Conservation (phyloP, 2,888 invertebrate genomes). For the Cataglyphis livida region DNA sequence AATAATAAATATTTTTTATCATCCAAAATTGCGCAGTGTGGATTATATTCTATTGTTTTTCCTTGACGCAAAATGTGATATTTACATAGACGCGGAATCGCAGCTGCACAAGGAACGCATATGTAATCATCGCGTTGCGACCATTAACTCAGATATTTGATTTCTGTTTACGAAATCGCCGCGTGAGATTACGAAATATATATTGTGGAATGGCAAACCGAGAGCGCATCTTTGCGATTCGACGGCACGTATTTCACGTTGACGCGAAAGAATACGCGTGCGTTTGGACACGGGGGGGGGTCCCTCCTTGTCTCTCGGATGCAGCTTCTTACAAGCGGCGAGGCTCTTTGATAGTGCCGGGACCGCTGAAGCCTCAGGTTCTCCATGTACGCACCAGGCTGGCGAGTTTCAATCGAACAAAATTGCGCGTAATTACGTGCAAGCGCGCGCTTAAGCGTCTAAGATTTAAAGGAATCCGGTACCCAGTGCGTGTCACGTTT, state of each 20-base stretch:
- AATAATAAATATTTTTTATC: background rate
- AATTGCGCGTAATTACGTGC: constrained; percentile 80
- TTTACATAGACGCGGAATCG: background rate
- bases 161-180: constrained; percentile 46
- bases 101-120: background rate
- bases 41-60: background rate
- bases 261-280: constrained; percentile 52
- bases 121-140: background rate
- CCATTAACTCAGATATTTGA: constrained; percentile 31
- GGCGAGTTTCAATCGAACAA: constrained; percentile 77
- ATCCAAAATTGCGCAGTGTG: background rate
- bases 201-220: background rate
- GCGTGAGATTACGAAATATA: background rate
- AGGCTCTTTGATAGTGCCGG: constrained; percentile 72
- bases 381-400: constrained; percentile 60
- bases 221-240: background rate
- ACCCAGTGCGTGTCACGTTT: constrained; percentile 45
- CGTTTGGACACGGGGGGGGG: constrained; percentile 41
- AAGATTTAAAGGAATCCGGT: constrained; percentile 79
- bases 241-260: constrained; percentile 26
- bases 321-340: constrained; percentile 67
- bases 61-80: background rate
- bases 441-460: constrained; percentile 71
- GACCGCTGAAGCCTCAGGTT: constrained; percentile 54
- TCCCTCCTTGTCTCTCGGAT: constrained; percentile 5